A percentile compares a stretch with the other conserved stretches of the same genome.
These are phyloP conservation scores for Lepidotrigona ventralis DNA, from an alignment of 1,140 invertebrate genomes.

Conservation along the genomic window DNA sequence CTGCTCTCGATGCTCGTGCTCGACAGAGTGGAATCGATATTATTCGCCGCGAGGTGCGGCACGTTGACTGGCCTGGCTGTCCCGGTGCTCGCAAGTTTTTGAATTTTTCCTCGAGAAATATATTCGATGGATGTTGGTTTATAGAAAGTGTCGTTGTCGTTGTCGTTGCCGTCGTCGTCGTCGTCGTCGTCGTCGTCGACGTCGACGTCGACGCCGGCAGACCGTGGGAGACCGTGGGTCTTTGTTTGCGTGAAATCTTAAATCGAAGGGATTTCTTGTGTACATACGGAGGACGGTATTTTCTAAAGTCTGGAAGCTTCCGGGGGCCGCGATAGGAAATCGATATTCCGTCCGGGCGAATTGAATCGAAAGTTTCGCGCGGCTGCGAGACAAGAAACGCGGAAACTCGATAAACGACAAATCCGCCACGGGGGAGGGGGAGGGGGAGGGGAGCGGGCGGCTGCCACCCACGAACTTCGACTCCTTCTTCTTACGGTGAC, in stretches of 20 bases:
- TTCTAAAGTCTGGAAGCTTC: constrained; percentile 37
- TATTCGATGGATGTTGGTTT: constrained; percentile 39
- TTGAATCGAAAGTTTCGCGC: constrained; percentile 47
- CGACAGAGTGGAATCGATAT: constrained; percentile 38
- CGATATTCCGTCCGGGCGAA: constrained; percentile 34
- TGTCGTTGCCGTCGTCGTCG: too few relatives aligned
- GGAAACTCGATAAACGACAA: constrained; percentile 52
- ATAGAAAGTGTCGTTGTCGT: background rate
- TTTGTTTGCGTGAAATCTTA: constrained; percentile 51
- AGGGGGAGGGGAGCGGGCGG: background rate
- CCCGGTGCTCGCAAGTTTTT: constrained; percentile 24
- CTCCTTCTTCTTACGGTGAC: background rate
- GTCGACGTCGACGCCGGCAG: too few relatives aligned
- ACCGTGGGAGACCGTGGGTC: background rate
- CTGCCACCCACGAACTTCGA: background rate
- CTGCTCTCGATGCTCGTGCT: constrained; percentile 4
- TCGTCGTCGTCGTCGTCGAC: too few relatives aligned
- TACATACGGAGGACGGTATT: constrained; percentile 42
- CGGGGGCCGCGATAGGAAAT: constrained; percentile 20
- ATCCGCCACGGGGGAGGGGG: constrained; percentile 2
- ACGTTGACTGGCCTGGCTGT: background rate
- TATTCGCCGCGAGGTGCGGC: background rate
- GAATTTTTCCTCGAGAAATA: constrained; percentile 30
- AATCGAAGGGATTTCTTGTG: constrained; percentile 49
- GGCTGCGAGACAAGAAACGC: constrained; percentile 42